Evolutionary conservation across 2,113 vertebrate genomes (phyloP).

Genomic region (Spea bombifrons): DNA sequence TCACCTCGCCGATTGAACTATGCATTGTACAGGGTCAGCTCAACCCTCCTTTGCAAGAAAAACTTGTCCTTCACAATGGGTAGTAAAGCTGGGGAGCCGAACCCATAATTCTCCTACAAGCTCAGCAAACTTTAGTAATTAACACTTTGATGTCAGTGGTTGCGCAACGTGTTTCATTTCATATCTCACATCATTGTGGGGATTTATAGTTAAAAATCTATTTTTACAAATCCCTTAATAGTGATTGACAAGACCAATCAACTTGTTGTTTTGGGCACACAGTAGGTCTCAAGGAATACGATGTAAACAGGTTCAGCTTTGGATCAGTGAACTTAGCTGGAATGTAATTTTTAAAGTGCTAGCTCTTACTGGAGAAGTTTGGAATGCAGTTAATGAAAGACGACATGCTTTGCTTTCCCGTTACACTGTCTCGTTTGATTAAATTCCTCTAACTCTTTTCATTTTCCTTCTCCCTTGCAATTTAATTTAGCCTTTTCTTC

Average conservation of each 20-base stretch:
- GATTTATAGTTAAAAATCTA: background rate
- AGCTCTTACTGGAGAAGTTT: conserved; percentile 56
- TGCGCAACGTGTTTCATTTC: no score
- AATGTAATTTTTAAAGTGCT: conserved; percentile 66
- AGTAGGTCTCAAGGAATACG: background rate
- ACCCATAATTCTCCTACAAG: no score
- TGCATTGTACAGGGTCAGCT: no score
- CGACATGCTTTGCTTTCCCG: conserved; percentile 58
- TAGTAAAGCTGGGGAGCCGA: no score
- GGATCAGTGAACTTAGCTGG: conserved; percentile 59
- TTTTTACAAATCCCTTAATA: background rate
- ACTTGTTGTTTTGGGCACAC: conserved; percentile 2
- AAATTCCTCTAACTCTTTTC: conserved; percentile 60
- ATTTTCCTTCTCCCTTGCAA: conserved; percentile 58
- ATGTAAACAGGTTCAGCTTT: conserved; percentile 49
- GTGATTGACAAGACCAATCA: background rate
- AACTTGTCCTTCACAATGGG: no score
- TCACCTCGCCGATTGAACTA: no score
- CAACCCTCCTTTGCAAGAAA: no score
- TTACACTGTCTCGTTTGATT: conserved; percentile 64
- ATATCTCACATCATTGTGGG: no score
- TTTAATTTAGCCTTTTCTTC: conserved; percentile 57
- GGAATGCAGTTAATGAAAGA: conserved; percentile 61
- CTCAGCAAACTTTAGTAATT: no score
- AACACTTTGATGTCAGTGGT: no score